These are phyloP conservation scores for Yponomeuta cagnagella DNA, from an alignment of 2,888 invertebrate species.

Conservation along the genomic window DNA sequence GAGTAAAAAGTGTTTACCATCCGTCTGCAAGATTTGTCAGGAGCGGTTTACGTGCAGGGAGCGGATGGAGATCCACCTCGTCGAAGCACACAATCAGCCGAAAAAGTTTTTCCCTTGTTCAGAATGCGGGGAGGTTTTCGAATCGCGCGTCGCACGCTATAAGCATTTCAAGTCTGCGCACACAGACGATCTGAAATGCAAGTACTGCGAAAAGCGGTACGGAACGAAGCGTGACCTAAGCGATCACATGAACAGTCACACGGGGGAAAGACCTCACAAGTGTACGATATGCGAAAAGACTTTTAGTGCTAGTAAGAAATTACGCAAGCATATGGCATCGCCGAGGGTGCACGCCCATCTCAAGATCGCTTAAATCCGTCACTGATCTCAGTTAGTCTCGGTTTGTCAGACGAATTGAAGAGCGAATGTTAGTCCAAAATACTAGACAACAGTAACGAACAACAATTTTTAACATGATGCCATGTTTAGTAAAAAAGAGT, in stretches of 20 bases:
- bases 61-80: constrained; percentile 12
- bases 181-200: constrained; percentile 7
- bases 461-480: too few species aligned
- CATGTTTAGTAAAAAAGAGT: too few species aligned
- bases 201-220: constrained; percentile 13
- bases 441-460: too few species aligned
- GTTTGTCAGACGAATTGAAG: too few species aligned
- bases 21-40: constrained; percentile 11
- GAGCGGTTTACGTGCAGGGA: constrained; percentile 16
- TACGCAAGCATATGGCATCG: constrained; percentile 14
- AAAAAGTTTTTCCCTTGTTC: constrained; percentile 15
- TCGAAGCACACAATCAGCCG: constrained; percentile 8
- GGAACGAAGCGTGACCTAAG: constrained; percentile 5
- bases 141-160: constrained; percentile 4
- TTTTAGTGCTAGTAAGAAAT: constrained; percentile 9
- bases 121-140: constrained; percentile 15
- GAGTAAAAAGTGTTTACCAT: constrained; percentile 12
- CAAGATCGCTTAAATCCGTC: constrained; percentile 16
- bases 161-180: constrained; percentile 16
- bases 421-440: too few species aligned
- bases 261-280: constrained; percentile 15
- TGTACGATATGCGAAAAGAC: constrained; percentile 17
- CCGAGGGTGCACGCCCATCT: constrained; percentile 13
- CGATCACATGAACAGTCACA: constrained; percentile 26
- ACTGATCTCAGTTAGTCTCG: too few species aligned